phyloP scores from a whole-genome alignment of 2,113 vertebrate genomes.

The Pomatostomus ruficeps region DNA sequence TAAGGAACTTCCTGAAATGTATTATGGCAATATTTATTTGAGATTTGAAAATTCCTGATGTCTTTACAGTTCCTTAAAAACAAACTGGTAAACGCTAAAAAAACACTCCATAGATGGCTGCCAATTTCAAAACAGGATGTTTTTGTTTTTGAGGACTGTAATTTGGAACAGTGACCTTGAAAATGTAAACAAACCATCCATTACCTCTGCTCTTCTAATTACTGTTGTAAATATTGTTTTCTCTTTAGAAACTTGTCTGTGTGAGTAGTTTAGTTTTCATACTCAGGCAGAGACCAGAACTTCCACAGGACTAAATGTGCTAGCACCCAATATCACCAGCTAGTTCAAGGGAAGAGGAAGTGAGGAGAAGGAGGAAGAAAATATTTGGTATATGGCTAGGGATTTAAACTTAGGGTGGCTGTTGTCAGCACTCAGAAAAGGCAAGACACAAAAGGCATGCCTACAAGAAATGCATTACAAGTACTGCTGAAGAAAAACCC shows the following conservation, averaged over 20 bases:
- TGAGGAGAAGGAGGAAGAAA: background rate
- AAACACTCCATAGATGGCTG: background rate
- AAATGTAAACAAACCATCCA: conserved; percentile 19
- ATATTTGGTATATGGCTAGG: background rate
- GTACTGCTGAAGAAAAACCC: background rate
- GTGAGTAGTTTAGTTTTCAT: background rate
- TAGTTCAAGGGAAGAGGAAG: background rate
- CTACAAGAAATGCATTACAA: background rate
- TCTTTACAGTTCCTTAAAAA: conserved; percentile 18
- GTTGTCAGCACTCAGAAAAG: background rate
- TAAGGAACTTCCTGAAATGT: background rate
- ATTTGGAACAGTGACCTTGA: conserved; percentile 34
- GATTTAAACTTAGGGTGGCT: background rate
- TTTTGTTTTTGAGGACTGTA: conserved; percentile 34
- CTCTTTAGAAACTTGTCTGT: background rate
- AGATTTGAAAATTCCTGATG: background rate
- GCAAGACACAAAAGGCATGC: background rate
- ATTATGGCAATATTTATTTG: background rate
- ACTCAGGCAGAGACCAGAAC: background rate
- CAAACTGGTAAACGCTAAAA: background rate
- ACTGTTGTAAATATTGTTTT: background rate
- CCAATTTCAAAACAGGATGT: conserved; percentile 37
- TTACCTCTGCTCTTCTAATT: conserved; percentile 10
- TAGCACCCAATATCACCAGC: background rate
- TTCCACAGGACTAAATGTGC: background rate